Evolutionary conservation across 2,888 invertebrate species (phyloP).

Genomic region (Pseudococcus viburni): DNA sequence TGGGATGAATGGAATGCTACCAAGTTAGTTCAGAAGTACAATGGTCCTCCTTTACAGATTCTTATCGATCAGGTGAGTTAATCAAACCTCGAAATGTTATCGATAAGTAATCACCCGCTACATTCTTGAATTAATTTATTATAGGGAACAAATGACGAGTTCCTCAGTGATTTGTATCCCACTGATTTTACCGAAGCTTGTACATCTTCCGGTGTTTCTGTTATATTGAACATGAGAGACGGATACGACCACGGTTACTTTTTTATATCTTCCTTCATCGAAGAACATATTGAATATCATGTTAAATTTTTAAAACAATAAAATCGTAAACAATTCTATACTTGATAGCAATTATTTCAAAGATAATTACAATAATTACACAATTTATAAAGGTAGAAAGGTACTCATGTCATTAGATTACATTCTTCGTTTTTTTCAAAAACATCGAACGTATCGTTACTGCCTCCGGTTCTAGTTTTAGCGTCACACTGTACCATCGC

Average conservation of each 20-base stretch:
- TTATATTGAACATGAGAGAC: constrained; percentile 81
- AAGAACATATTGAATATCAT: constrained; percentile 93
- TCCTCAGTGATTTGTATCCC: constrained; percentile 82
- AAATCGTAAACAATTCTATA: neutral
- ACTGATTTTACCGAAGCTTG: constrained; percentile 86
- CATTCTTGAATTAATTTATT: constrained; percentile 69
- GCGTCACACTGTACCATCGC: neutral
- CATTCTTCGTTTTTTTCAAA: neutral
- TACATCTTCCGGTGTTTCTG: constrained; percentile 78
- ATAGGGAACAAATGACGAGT: constrained; percentile 88
- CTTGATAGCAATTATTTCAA: neutral
- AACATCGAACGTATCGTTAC: neutral
- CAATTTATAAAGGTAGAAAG: neutral
- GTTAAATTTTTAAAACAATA: constrained; percentile 74
- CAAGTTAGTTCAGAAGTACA: constrained; percentile 84
- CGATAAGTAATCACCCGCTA: neutral
- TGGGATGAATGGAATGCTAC: constrained; percentile 94
- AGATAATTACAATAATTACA: constrained; percentile 12
- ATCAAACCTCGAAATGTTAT: neutral
- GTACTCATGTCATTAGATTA: neutral
- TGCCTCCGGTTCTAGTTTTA: neutral
- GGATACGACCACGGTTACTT: constrained; percentile 97
- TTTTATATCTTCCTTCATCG: constrained; percentile 91
- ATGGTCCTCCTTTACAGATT: constrained; percentile 86
- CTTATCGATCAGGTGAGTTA: constrained; percentile 87